A percentile compares a stretch with the other conserved stretches of the same genome.
Evolutionary conservation across 2,797 vertebrate species (phyloP).

Genomic region (Eulemur mongoz): DNA sequence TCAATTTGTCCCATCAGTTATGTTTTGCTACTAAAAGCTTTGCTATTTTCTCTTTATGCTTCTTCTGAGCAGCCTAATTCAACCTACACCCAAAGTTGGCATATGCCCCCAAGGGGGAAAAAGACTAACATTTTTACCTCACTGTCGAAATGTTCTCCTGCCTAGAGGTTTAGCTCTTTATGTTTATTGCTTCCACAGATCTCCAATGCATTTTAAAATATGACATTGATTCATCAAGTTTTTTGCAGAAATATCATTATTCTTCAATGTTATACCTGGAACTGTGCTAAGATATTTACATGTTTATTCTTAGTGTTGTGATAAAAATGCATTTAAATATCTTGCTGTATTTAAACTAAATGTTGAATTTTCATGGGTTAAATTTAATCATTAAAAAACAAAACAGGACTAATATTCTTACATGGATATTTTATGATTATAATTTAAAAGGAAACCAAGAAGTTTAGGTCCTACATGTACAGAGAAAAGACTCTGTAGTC

Average conservation of each 20-base stretch:
- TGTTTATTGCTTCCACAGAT: neutral
- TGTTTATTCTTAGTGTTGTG: neutral
- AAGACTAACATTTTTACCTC: neutral
- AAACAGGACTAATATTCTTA: neutral
- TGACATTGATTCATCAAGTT: neutral
- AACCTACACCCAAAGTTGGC: neutral
- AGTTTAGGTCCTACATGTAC: fast-evolving
- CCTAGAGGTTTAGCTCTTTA: neutral
- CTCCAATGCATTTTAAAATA: neutral
- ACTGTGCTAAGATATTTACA: neutral
- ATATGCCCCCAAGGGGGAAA: no score
- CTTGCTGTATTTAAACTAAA: neutral
- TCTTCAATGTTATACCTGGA: neutral
- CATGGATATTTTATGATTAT: neutral
- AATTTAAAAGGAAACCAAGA: neutral
- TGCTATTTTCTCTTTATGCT: neutral
- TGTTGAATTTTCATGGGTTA: neutral
- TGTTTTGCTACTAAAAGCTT: neutral
- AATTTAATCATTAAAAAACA: neutral
- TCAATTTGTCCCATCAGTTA: neutral
- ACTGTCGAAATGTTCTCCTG: neutral
- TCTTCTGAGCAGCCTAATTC: neutral
- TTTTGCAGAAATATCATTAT: neutral
- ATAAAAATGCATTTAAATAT: neutral
- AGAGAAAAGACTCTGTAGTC: neutral